Percentiles rank a stretch among this genome's conserved stretches.
Evolutionary conservation across 2,888 invertebrate genomes (phyloP).

Genomic region (Pemphredon lugubris): DNA sequence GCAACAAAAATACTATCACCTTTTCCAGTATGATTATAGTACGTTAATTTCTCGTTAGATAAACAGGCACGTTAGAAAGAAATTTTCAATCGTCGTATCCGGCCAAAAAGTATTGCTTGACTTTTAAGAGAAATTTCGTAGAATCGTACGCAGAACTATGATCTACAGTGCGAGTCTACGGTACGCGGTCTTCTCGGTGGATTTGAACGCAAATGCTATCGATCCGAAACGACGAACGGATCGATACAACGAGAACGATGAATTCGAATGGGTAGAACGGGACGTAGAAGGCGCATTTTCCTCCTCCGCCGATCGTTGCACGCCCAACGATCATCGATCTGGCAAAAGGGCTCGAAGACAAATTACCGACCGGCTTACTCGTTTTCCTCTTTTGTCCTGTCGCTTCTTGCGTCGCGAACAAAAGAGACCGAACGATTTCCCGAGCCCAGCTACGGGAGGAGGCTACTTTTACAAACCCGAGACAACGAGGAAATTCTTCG

Average conservation of each 20-base stretch:
- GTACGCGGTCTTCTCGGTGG: constrained; percentile 18
- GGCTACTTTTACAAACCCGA: not conserved
- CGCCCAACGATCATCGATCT: too few relatives aligned
- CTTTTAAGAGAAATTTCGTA: constrained; percentile 41
- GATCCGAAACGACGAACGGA: constrained; percentile 1
- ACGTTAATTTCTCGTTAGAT: constrained; percentile 54
- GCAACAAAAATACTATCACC: constrained; percentile 61
- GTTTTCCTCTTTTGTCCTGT: too few relatives aligned
- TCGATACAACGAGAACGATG: not conserved
- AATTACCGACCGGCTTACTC: too few relatives aligned
- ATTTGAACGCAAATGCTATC: too few relatives aligned
- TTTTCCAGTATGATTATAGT: constrained; percentile 57
- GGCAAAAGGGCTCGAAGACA: too few relatives aligned
- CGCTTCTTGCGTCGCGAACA: too few relatives aligned
- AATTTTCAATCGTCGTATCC: constrained; percentile 49
- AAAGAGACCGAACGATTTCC: too few relatives aligned
- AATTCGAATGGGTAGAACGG: not conserved
- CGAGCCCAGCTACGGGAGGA: not conserved
- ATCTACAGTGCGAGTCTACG: constrained; percentile 42
- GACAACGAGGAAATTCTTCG: not conserved
- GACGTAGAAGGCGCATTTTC: not conserved
- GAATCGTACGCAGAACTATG: constrained; percentile 44
- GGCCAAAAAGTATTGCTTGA: constrained; percentile 47
- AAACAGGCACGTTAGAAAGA: constrained; percentile 55
- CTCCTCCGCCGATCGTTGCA: not conserved